Base-by-base conservation (phyloP, 2,113 vertebrate species). In the Rana temporaria region DNA sequence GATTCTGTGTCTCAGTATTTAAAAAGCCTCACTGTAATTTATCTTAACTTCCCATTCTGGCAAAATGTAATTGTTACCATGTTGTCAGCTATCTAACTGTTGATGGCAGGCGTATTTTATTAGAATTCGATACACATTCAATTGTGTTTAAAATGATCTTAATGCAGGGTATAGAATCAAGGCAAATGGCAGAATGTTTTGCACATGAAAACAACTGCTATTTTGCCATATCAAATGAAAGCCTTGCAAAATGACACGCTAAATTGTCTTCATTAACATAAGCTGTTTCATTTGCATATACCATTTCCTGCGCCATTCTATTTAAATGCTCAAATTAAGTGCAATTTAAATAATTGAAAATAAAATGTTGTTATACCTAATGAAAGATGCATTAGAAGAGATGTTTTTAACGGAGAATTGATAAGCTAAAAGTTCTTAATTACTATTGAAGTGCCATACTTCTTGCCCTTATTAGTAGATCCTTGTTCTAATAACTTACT, bases 291-390 rank as follows among this genome's bases (percentile, higher is more conserved):
- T 83, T 83, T 76, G 81, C 71, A 67, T 66, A 83, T 83, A 75
- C 81, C 53, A 83, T 83, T 83, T 83, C 81, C 81, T 60, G 48
- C 65, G 53, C 81, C 67, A 76, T 83, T 83, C 72, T 59, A 57
- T 75, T 67, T 83, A 83, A 83, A 83, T 83, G 56, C 68, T 74
- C 72, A 76, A 83, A 82, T 82, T 75, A 75, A 68, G 81, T 68
- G 81, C 81, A 83, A 76, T 76, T 74, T 83, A 76, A 83, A 83
- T 75, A 75, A 83, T 83, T 76, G 71, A 67, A 76, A 76, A 83
- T 68, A 83, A 76, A 75, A 83, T 67, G 81, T 76, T 83, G 62
- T 42, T 83, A 76, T 81, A 83, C 24, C 63, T 68, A 68, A 82
- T 75, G 74, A 73, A 68, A 76, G 30, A 75, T 83, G 72, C 81